phyloP scores from a whole-genome alignment of 2,888 invertebrate genomes.

The Pocota personata region DNA sequence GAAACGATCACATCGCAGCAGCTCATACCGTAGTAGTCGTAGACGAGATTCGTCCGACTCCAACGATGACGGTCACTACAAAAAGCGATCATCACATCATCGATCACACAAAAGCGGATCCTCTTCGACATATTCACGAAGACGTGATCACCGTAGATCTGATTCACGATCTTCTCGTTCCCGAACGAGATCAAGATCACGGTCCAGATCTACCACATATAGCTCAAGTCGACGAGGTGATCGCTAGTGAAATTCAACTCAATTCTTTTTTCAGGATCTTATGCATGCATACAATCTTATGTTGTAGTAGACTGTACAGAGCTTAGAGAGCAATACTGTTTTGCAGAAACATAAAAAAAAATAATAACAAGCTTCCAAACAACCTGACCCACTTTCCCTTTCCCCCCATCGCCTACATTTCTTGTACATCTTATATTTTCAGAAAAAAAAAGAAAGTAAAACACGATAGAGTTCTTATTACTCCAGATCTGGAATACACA shows the following conservation, averaged over 20 bases:
- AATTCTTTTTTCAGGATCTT: slow-evolving; percentile 54
- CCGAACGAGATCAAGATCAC: slow-evolving; percentile 76
- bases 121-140: slow-evolving; percentile 52
- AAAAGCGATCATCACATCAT: slow-evolving; percentile 55
- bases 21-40: slow-evolving; percentile 64
- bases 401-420: neutral
- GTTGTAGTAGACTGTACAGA: slow-evolving; percentile 54
- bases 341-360: slow-evolving; percentile 8
- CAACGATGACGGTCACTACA: slow-evolving; percentile 72
- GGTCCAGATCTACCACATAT: slow-evolving; percentile 78
- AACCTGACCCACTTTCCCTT: slow-evolving; percentile 6
- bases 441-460: slow-evolving; percentile 35
- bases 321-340: slow-evolving; percentile 31
- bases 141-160: slow-evolving; percentile 55
- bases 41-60: slow-evolving; percentile 77
- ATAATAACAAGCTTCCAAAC: slow-evolving; percentile 1
- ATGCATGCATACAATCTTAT: slow-evolving; percentile 42
- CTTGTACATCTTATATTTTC: slow-evolving; percentile 41
- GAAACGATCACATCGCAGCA: slow-evolving; percentile 53
- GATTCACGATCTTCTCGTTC: slow-evolving; percentile 67
- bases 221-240: slow-evolving; percentile 60
- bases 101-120: slow-evolving; percentile 43
- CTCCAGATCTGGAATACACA: slow-evolving; percentile 40
- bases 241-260: slow-evolving; percentile 24
- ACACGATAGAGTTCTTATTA: slow-evolving; percentile 23